Evolutionary conservation across 1,140 invertebrate genomes (phyloP), one percentile per base, ranked within the genome.

Genomic region (Philopotamus ludificatus): DNA sequence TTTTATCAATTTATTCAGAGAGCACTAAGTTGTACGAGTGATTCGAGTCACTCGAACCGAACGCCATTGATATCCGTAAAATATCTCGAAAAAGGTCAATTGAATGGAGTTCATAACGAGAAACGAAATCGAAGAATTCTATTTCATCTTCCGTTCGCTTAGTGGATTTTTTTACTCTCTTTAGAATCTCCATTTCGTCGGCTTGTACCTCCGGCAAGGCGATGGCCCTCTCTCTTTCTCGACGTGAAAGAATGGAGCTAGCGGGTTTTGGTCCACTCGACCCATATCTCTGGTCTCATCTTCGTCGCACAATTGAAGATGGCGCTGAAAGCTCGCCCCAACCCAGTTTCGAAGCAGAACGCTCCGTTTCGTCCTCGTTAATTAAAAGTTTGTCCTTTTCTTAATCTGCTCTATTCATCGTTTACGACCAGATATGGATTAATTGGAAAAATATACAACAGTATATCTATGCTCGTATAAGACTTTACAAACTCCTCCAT

Each of bases 311-410:
- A 49, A 21, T 34, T 12, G 28, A 34, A 12, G 28, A 4, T 12
- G 12, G 28, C 28, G 4, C 28, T 34, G 28, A 34, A 34, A 12
- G 4, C 12, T 4, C 4, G 12, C 12, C 4, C 28, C 12, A 12
- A n/a, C n/a, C 28, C 4, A 34, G 28, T 12, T 34, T 34, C 4
- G 12, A 34, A 34, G 28, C 28, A 34, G 12, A 12, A 16, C 16
- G 9, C 44, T 45, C 18, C 44, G 7, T 4, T 45, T 45, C 44
- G 21, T 28, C 39, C 10, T 21, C 61, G 61, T 63, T 63, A 63
- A 63, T 63, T 63, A 63, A 63, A 55, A 63, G 50, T 63, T 63
- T 41, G 47, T 63, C 51, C 51, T 44, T 63, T 57, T n/a, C n/a
- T 63, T 63, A 63, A 63, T 63, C 61, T 63, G 42, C 42, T 39